Conservation (phyloP, 2,797 vertebrate genomes). For the Muscicapa striata region DNA sequence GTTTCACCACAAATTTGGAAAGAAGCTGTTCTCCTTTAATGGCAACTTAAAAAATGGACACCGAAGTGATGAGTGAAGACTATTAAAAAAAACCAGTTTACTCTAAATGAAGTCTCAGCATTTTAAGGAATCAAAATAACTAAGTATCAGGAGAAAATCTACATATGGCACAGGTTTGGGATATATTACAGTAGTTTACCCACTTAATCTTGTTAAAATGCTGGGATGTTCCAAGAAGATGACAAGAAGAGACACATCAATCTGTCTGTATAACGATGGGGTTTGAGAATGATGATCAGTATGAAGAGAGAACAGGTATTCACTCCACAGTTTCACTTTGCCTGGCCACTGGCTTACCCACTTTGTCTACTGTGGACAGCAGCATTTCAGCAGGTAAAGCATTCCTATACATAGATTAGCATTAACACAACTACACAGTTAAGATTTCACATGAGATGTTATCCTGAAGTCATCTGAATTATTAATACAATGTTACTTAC, state of each 20-base stretch:
- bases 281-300: background rate
- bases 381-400: background rate
- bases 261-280: background rate
- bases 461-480: background rate
- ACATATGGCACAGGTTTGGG: background rate
- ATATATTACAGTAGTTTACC: background rate
- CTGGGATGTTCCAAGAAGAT: background rate
- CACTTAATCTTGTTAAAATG: background rate
- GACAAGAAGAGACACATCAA: background rate
- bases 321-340: background rate
- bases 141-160: background rate
- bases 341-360: background rate
- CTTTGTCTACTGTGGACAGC: accelerated
- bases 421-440: background rate
- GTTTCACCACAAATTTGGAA: background rate
- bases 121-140: background rate
- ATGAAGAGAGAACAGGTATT: background rate
- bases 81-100: background rate
- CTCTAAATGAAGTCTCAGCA: background rate
- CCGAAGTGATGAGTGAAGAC: background rate
- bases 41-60: background rate
- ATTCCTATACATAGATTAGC: background rate
- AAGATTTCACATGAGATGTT: background rate
- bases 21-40: background rate
- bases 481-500: background rate